A percentile compares a stretch with the other conserved stretches of the same genome.
Evolutionary conservation across 1,140 invertebrate genomes (phyloP).

Genomic region (Saccostrea echinata): DNA sequence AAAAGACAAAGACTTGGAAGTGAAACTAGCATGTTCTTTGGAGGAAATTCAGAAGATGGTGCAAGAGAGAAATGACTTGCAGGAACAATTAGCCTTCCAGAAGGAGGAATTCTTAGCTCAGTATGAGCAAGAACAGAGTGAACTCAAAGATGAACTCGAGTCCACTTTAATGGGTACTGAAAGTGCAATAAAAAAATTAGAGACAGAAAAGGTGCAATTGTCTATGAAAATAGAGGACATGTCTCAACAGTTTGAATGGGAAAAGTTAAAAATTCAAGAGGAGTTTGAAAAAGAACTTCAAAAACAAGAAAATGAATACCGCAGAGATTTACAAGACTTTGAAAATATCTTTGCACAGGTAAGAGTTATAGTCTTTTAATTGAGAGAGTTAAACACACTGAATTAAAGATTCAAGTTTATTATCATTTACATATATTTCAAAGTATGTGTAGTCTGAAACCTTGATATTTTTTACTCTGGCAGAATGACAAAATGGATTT

Average conservation of each 20-base stretch:
- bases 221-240: conserved; percentile 40
- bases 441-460: too few relatives aligned
- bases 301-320: conserved; percentile 44
- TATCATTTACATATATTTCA: too few relatives aligned
- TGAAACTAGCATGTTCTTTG: conserved; percentile 32
- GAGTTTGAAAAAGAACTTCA: conserved; percentile 50
- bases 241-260: conserved; percentile 38
- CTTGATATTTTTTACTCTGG: too few relatives aligned
- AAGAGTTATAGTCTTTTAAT: neutral
- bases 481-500: too few relatives aligned
- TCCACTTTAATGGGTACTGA: conserved; percentile 40
- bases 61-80: conserved; percentile 51
- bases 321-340: conserved; percentile 1
- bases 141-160: conserved; percentile 50
- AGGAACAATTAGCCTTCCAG: conserved; percentile 41
- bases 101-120: conserved; percentile 43
- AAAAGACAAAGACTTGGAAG: conserved; percentile 46
- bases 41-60: conserved; percentile 48
- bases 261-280: conserved; percentile 39
- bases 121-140: conserved; percentile 44
- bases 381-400: too few relatives aligned
- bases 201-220: conserved; percentile 50
- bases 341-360: conserved; percentile 50
- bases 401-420: too few relatives aligned
- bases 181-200: conserved; percentile 39